These are phyloP conservation scores for Euspilapteryx auroguttella DNA, from an alignment of 2,888 invertebrate genomes.

Conservation along the genomic window DNA sequence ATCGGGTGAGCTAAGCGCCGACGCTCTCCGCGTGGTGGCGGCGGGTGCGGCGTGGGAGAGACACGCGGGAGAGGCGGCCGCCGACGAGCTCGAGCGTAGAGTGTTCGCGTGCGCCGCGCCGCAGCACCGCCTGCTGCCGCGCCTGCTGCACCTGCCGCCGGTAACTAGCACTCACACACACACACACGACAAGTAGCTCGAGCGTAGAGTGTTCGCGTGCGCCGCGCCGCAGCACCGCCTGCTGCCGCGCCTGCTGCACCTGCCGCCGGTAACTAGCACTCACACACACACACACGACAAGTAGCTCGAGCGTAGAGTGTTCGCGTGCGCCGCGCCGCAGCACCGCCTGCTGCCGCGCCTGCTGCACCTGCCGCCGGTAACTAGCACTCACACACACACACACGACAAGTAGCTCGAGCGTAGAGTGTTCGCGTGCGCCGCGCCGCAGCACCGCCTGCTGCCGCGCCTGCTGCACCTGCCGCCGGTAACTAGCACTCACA, in stretches of 20 bases:
- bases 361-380: no score
- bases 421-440: no score
- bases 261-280: constrained; percentile 6
- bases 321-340: no score
- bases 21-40: constrained; percentile 33
- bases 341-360: no score
- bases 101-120: constrained; percentile 42
- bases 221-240: constrained; percentile 5
- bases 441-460: no score
- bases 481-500: no score
- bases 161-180: constrained; percentile 12
- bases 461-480: no score
- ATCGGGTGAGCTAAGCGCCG: not conserved
- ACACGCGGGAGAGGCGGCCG: constrained; percentile 20
- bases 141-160: constrained; percentile 44
- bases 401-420: no score
- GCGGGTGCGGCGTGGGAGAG: constrained; percentile 49
- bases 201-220: not conserved
- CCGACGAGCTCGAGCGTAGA: constrained; percentile 35
- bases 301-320: no score
- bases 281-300: not conserved
- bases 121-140: constrained; percentile 48
- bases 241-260: constrained; percentile 9
- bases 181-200: constrained; percentile 1
- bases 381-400: no score